Base-by-base conservation (phyloP, 92 coral and sea anemone genomes). In the Porites rus region DNA sequence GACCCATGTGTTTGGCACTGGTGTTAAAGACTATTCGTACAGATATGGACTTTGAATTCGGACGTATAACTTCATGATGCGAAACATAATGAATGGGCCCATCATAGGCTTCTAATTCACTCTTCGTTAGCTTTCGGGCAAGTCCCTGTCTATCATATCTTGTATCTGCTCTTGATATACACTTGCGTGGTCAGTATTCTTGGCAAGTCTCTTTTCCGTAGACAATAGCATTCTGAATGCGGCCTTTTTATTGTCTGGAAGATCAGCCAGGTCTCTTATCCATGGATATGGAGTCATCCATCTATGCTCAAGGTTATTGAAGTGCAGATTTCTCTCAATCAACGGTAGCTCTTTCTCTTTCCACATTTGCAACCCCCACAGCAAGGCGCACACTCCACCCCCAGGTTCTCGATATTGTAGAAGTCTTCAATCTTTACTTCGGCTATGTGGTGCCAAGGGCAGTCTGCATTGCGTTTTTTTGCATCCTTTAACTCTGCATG, bases 321-420 rank as follows among this genome's bases (percentile, higher is more conserved):
- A 10, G 60, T 13, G 11, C 60, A 54, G 60, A 54, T 54, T 54
- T 54, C 14, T 54, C 60, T 54, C 60, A 54, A 54, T 54, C 14
- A 54, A 13, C 14, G 1, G 12, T 54, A 54, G 14, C 7, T 54
- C 60, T 13, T 54, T 54, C 14, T 13, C 14, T 54, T 78, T 6
- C 89, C 92, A 65, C 92, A 82, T 77, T 88, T 88, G 52, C 92
- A 89, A 17, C 92, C 81, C 22, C 92, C 88, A 61, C 92, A 89
- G 22, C 65, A 69, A 13, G 89, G 89, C 22, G 50, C 66, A 69
- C 89, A 77, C 16, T 78, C 53, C 70, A 86, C 60, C 60, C 1
- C 60, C 60, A 54, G 14, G 14, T 54, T 54, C 60, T 54, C 60
- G 3, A 54, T 54, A 13, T 54, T 54, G 60, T 54, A 54, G 60